Base-by-base conservation (phyloP, 2,888 invertebrate species). In the Tholera decimalis region DNA sequence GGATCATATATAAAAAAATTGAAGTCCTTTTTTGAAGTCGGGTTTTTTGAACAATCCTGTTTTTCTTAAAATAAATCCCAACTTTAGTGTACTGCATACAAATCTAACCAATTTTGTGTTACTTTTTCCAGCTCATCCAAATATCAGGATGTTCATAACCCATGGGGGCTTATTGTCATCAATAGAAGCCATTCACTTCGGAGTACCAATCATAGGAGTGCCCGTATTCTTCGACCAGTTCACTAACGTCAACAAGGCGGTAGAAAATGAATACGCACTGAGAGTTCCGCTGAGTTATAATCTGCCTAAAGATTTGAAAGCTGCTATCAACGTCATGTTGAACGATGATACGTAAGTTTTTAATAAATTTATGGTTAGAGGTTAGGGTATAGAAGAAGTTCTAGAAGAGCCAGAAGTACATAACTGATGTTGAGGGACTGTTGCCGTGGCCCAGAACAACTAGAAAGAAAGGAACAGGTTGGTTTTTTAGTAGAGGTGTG, bases 181-280 rank as follows among this genome's bases (percentile, higher is more conserved):
- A 0, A 88, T 85, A 20, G 91, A 92, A 74, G 70, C 89, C 0
- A 67, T 91, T 1, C 88, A 91, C 66, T 91, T 88, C 24, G 90
- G 88, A 35, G 84, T 89, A 1, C 91, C 92, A 3, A 78, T 83
- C 0, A 87, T 91, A 26, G 91, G 89, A 1, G 79, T 92, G 3
- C 92, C 92, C 0, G 73, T 89, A 2, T 85, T 82, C 37, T 87
- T 79, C 2, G 93, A 93, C 46, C 93, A 93, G 77, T 89, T 86
- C 61, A 70, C 84, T 0, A 93, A 93, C 37, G 70, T 90, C 9
- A 74, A 88, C 4, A 87, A 85, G 79, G 89, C 89, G 0, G 89
- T 87, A 1, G 61, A 60, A 0, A 88, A 84, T 55, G 92, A 90
- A 1, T 89, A 85, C 20, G 92, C 85, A 0, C 73, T 82, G 9